Percentiles rank a stretch among this genome's conserved stretches.
These are phyloP conservation scores for Cyrtorhinus lividipennis DNA, from an alignment of 1,140 invertebrate genomes.

Conservation along the genomic window DNA sequence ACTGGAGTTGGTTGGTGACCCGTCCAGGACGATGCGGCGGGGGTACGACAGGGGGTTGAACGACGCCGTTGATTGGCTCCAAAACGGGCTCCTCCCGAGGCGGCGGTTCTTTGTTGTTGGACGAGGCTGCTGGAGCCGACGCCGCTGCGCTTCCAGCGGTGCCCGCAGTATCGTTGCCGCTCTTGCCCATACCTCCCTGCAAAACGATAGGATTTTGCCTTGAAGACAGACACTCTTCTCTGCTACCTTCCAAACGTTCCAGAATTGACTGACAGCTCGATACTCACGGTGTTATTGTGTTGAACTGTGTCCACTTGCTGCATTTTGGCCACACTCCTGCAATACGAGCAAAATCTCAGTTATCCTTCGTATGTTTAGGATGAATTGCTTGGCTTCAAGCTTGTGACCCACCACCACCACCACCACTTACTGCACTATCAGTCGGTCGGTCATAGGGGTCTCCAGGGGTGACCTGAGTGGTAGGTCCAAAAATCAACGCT, in stretches of 20 bases:
- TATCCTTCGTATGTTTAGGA: too few species aligned
- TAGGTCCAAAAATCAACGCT: too few species aligned
- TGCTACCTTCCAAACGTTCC: too few species aligned
- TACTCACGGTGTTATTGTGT: constrained; percentile 25
- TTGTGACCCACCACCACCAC: too few species aligned
- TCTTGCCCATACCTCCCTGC: constrained; percentile 14
- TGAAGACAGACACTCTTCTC: too few species aligned
- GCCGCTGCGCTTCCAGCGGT: background rate
- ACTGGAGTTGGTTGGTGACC: constrained; percentile 88
- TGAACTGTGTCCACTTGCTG: constrained; percentile 24
- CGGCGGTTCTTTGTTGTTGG: constrained; percentile 36
- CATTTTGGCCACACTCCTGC: constrained; percentile 25
- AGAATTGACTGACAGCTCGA: too few species aligned
- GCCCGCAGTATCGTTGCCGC: constrained; percentile 10
- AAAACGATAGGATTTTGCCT: background rate
- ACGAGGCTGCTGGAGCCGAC: background rate
- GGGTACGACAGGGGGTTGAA: constrained; percentile 62
- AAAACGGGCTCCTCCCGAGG: constrained; percentile 50
- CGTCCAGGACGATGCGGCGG: constrained; percentile 64
- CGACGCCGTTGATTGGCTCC: constrained; percentile 68
- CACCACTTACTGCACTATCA: too few species aligned
- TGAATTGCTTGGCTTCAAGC: too few species aligned
- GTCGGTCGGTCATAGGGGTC: too few species aligned
- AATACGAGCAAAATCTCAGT: too few species aligned
- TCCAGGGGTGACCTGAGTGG: too few species aligned